These are phyloP conservation scores for Suillia variegata DNA, from an alignment of 2,888 invertebrate genomes.

Conservation along the genomic window DNA sequence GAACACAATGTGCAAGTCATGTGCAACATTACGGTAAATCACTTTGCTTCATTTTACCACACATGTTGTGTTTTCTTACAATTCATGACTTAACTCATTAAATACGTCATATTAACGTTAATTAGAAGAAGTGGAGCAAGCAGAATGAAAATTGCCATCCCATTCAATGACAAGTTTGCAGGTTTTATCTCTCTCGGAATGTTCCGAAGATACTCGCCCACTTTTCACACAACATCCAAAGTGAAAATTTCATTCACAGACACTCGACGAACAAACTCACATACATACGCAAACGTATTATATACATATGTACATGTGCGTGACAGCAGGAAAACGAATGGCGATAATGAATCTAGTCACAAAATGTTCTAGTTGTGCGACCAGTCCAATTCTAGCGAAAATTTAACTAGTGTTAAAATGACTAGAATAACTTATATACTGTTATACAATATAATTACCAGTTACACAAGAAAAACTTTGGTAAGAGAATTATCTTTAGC, in stretches of 20 bases:
- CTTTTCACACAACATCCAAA: constrained; percentile 18
- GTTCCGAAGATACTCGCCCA: constrained; percentile 12
- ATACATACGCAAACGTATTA: constrained; percentile 7
- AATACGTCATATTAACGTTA: constrained; percentile 16
- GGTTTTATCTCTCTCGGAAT: constrained; percentile 30
- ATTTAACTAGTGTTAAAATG: no score
- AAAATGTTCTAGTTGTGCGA: no score
- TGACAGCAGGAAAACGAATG: no score
- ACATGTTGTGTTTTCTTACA: background rate
- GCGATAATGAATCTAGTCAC: no score
- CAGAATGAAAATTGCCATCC: constrained; percentile 13
- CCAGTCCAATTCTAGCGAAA: no score
- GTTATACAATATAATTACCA: no score
- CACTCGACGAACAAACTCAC: constrained; percentile 12
- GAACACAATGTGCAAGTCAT: no score
- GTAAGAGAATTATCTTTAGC: no score
- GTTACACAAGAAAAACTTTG: no score
- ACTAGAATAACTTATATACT: no score
- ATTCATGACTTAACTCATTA: constrained; percentile 19
- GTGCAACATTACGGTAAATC: no score
- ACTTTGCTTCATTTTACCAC: background rate
- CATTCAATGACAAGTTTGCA: constrained; percentile 32
- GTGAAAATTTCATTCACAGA: constrained; percentile 13
- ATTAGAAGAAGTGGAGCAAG: constrained; percentile 10
- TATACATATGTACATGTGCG: background rate